Percentiles rank a stretch among this genome's conserved stretches.
Conservation (phyloP, 2,888 invertebrate species). For the Vanessa cardui region DNA sequence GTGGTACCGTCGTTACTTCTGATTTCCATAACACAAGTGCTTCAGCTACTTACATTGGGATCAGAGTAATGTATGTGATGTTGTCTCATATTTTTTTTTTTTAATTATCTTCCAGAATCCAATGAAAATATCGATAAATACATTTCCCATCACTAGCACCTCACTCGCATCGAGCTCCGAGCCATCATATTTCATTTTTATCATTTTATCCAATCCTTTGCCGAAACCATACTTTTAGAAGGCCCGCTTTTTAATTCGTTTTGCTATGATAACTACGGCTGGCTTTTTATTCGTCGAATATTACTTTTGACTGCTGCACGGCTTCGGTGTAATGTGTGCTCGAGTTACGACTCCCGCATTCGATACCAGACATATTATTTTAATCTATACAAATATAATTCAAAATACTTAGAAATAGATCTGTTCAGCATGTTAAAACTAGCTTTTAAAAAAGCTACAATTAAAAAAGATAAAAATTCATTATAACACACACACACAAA, state of each 20-base stretch:
- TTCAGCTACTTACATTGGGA: too few species aligned
- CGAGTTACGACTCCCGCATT: slow-evolving; percentile 40
- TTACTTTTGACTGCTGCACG: slow-evolving; percentile 61
- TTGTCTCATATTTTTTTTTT: too few species aligned
- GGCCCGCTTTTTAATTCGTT: slow-evolving; percentile 73
- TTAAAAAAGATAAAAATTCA: too few species aligned
- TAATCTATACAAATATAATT: too few species aligned
- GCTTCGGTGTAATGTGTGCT: slow-evolving; percentile 50
- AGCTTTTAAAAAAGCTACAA: too few species aligned
- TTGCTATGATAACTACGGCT: slow-evolving; percentile 70
- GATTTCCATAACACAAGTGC: too few species aligned
- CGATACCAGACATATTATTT: slow-evolving; percentile 20
- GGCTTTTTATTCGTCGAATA: slow-evolving; percentile 58
- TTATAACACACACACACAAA: too few species aligned
- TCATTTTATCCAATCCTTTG: slow-evolving; percentile 78
- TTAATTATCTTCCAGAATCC: background rate
- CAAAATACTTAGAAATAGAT: too few species aligned
- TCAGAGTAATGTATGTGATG: too few species aligned
- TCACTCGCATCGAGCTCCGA: slow-evolving; percentile 54
- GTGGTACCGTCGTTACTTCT: too few species aligned
- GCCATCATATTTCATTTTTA: slow-evolving; percentile 76
- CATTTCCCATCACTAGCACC: slow-evolving; percentile 40
- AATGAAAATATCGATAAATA: slow-evolving; percentile 28
- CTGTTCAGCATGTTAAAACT: too few species aligned
- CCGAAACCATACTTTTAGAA: slow-evolving; percentile 74